A percentile compares a stretch with the other conserved stretches of the same genome.
phyloP scores from a whole-genome alignment of 2,888 invertebrate genomes.

The Bombylius major region DNA sequence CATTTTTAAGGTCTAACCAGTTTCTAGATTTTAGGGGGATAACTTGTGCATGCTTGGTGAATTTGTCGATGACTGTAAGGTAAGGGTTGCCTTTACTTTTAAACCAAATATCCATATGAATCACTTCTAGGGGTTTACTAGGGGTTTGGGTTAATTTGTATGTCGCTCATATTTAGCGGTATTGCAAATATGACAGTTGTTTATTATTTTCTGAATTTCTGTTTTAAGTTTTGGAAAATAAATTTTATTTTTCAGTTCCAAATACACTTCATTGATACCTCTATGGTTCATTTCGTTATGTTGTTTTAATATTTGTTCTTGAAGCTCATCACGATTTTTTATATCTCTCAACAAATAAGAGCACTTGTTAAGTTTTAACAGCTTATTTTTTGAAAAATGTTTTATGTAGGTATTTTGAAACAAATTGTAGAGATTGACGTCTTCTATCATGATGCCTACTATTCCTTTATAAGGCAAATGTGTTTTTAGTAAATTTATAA shows the following conservation, averaged over 20 bases:
- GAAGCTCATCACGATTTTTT: neutral
- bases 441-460: too few species aligned
- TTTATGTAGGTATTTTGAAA: neutral
- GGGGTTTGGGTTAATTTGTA: conserved; percentile 6
- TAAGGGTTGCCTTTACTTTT: neutral
- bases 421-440: too few species aligned
- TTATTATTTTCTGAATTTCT: conserved; percentile 4
- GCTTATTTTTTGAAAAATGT: neutral
- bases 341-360: neutral
- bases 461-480: too few species aligned
- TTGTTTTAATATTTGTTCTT: neutral
- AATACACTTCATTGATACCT: conserved; percentile 4
- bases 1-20: conserved; percentile 3
- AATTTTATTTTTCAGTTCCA: conserved; percentile 2
- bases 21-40: conserved; percentile 3
- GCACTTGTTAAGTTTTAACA: neutral
- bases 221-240: conserved; percentile 3
- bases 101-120: conserved; percentile 7
- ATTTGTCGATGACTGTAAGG: conserved; percentile 4
- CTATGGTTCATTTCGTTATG: conserved; percentile 5
- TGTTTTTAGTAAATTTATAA: too few species aligned
- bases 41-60: conserved; percentile 6
- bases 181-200: conserved; percentile 8
- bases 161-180: conserved; percentile 5
- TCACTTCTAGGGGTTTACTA: neutral